Base-by-base conservation (phyloP, 2,113 vertebrate genomes). In the Chaetorhynchus papuensis region DNA sequence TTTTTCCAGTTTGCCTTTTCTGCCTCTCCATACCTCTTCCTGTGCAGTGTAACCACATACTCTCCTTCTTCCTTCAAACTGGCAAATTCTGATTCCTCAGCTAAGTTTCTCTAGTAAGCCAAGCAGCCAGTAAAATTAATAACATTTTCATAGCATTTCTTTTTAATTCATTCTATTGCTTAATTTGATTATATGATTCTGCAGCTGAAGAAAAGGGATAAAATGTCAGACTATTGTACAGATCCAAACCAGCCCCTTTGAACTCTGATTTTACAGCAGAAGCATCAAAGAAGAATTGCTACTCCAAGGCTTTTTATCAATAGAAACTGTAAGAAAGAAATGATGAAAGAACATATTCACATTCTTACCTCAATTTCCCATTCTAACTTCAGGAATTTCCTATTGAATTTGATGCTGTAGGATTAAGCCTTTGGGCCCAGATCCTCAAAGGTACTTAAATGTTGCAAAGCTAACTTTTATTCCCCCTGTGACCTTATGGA, bases 241-340 rank as follows among this genome's bases (percentile, higher is more conserved):
- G 57, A 74, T 75, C 61, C 47, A 78, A 94, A 81, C 54, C 50
- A 88, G 42, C 71, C 68, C 59, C 87, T 95, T 96, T 94, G 89
- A 94, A 95, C 87, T 89, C 65, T 94, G 74, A 94, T 93, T 95
- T 92, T 93, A 93, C 87, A 96, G 80, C 69, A 97, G 61, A 88
- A 72, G 57, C 79, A 85, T 92, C 87, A 87, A 91, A 95, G 84
- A 85, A 76, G 63, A 81, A 86, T 86, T 95, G 60, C 90, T 83
- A 90, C 88, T 93, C 49, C 60, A 49, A 96, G 63, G 84, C 87
- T 92, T 84, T 96, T 84, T 90, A 89, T 85, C 90, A 83, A 66
- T n/a, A 86, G 69, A 91, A 94, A 74, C 68, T 93, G 70, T 78
- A 71, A 81, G 86, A 93, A 91, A 61, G 20, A 88, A 93, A 94